Conservation (phyloP, 2,797 vertebrate genomes). For the Centropyge bicolor region DNA sequence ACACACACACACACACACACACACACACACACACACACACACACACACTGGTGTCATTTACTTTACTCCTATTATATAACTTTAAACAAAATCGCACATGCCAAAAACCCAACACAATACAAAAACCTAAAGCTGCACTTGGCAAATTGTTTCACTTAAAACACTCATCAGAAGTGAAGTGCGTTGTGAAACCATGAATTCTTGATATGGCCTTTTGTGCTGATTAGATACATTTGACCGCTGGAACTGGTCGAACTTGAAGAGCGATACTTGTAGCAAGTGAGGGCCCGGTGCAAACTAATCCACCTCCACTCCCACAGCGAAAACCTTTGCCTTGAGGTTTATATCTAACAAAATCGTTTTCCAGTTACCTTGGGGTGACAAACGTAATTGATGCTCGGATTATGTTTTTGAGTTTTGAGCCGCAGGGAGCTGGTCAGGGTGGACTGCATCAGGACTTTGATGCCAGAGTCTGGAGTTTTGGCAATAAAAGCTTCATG, state of each 20-base stretch:
- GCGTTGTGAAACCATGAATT: neutral
- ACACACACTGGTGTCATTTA: conserved; percentile 32
- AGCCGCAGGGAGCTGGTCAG: no score
- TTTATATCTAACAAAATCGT: neutral
- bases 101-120: conserved; percentile 36
- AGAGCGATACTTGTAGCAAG: neutral
- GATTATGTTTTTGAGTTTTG: neutral
- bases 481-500: neutral
- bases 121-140: conserved; percentile 10
- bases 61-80: conserved; percentile 54
- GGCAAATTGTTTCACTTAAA: neutral
- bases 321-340: neutral
- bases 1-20: conserved; percentile 8
- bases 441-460: neutral
- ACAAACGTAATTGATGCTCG: neutral
- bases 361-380: neutral
- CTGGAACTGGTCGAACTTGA: no score
- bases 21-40: conserved; percentile 3
- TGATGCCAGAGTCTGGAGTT: neutral
- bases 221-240: neutral
- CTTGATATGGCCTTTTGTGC: neutral
- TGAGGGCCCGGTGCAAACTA: neutral
- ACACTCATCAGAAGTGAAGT: conserved; percentile 3
- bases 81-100: conserved; percentile 31
- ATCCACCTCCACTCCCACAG: neutral